A percentile compares a stretch with the other conserved stretches of the same genome.
Conservation (phyloP, 35 echinoderm and acorn worm species). For the Hemicentrotus pulcherrimus region DNA sequence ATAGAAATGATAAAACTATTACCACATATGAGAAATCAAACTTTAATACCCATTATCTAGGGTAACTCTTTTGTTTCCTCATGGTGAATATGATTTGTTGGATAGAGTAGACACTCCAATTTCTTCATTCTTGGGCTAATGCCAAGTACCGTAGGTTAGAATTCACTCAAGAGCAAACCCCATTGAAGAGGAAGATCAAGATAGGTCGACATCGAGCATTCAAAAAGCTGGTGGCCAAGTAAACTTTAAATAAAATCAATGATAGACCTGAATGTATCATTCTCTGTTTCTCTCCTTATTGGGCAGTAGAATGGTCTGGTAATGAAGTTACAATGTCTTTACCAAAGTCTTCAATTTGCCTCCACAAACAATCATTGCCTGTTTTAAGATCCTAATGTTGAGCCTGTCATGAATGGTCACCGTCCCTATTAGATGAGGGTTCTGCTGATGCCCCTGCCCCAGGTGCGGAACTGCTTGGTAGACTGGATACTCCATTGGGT, state of each 20-base stretch:
- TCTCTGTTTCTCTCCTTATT: too few relatives aligned
- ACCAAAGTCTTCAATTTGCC: too few relatives aligned
- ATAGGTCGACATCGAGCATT: not conserved
- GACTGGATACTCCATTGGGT: conserved; percentile 60
- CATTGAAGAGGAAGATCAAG: not conserved
- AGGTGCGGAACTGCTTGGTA: conserved; percentile 33
- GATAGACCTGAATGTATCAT: too few relatives aligned
- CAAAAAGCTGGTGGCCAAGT: not conserved
- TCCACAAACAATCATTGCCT: too few relatives aligned
- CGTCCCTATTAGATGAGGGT: not conserved
- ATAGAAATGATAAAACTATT: not conserved
- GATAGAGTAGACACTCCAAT: not conserved
- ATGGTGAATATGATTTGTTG: not conserved
- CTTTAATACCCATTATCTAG: not conserved
- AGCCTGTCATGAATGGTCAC: conserved; percentile 22
- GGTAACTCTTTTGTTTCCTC: not conserved
- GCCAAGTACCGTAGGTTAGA: not conserved
- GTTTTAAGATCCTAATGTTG: not conserved
- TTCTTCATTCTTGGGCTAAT: not conserved
- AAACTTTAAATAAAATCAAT: not conserved
- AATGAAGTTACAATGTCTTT: too few relatives aligned
- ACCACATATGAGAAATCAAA: not conserved
- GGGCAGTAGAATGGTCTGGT: too few relatives aligned
- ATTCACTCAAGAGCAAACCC: not conserved
- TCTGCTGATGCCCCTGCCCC: conserved; percentile 69